These are phyloP conservation scores for Tautogolabrus adspersus DNA, from an alignment of 2,113 vertebrate species.

Conservation along the genomic window DNA sequence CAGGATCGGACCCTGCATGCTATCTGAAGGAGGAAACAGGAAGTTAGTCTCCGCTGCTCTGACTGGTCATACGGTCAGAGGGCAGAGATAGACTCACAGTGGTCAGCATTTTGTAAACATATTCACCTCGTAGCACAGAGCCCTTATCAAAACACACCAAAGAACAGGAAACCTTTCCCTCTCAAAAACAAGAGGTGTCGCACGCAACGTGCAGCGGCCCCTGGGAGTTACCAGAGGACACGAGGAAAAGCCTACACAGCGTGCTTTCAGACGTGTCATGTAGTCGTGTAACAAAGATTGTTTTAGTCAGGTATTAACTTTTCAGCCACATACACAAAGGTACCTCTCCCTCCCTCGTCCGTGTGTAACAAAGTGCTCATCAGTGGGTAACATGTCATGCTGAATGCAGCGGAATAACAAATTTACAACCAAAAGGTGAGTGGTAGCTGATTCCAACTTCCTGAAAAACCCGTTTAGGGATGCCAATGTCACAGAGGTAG, in stretches of 20 bases:
- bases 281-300: neutral
- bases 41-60: constrained; percentile 47
- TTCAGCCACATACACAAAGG: neutral
- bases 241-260: constrained; percentile 5
- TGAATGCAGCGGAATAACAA: constrained; percentile 92
- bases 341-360: neutral
- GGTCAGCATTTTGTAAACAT: constrained; percentile 74
- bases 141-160: constrained; percentile 65
- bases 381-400: constrained; percentile 71
- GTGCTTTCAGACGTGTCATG: neutral
- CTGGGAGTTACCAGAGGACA: constrained; percentile 6
- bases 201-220: constrained; percentile 47
- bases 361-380: neutral
- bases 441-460: constrained; percentile 93
- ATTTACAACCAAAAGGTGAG: constrained; percentile 95
- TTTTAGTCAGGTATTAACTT: neutral
- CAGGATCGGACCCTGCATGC: constrained; percentile 16
- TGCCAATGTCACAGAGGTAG: constrained; percentile 94
- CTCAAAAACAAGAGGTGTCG: constrained; percentile 53
- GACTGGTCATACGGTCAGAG: constrained; percentile 53
- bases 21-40: constrained; percentile 69
- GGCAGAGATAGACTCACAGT: constrained; percentile 60
- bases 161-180: constrained; percentile 63
- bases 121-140: constrained; percentile 38
- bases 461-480: constrained; percentile 91